Conservation (phyloP, 1,140 invertebrate genomes). For the Bradysia coprophila region DNA sequence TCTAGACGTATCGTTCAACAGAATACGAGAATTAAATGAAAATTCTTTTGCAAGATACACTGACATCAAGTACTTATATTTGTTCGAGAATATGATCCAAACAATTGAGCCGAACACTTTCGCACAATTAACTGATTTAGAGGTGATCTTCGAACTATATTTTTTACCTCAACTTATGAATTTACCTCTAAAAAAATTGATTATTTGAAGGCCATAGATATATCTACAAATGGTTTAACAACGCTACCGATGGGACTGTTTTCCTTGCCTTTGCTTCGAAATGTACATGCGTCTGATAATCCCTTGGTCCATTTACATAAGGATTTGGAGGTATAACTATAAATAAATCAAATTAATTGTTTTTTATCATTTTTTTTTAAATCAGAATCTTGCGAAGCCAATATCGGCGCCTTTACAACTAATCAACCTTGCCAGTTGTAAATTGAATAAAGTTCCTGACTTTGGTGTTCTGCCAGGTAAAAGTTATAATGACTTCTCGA, state of each 20-base stretch:
- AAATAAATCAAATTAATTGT: not conserved
- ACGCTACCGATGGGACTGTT: constrained; percentile 32
- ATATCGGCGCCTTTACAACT: constrained; percentile 25
- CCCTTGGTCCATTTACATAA: constrained; percentile 24
- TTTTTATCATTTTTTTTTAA: not conserved
- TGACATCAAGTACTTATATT: constrained; percentile 33
- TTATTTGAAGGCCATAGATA: constrained; percentile 27
- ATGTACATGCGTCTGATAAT: constrained; percentile 35
- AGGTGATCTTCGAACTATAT: constrained; percentile 10
- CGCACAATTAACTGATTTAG: constrained; percentile 25
- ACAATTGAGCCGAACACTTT: constrained; percentile 33
- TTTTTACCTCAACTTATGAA: constrained; percentile 1
- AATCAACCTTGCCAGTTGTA: constrained; percentile 24
- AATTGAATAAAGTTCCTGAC: constrained; percentile 23
- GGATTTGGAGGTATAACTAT: constrained; percentile 14
- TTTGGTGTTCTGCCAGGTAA: constrained; percentile 22
- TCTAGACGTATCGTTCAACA: constrained; percentile 39
- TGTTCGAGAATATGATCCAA: constrained; percentile 38
- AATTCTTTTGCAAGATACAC: constrained; percentile 31
- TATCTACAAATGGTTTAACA: constrained; percentile 34
- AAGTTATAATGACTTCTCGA: too few relatives aligned
- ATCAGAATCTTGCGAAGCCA: constrained; percentile 11
- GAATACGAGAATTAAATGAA: constrained; percentile 31
- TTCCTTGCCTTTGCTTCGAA: constrained; percentile 31
- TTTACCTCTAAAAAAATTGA: not conserved